phyloP scores from a whole-genome alignment of 2,888 invertebrate genomes.

The Aricia artaxerxes region DNA sequence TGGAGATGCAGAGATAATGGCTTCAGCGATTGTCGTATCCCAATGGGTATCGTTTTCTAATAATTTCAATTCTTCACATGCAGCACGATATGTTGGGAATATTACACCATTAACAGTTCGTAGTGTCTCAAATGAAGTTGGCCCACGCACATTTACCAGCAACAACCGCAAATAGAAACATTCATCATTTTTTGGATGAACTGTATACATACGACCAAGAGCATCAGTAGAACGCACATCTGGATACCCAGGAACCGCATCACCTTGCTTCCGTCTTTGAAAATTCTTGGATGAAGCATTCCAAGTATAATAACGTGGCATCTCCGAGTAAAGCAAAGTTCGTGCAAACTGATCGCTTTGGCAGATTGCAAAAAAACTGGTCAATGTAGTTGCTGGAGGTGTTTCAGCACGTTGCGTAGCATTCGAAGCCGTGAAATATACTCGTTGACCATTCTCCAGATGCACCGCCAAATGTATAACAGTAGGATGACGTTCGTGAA shows the following conservation, averaged over 20 bases:
- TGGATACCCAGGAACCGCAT: conserved; percentile 37
- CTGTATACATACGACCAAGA: conserved; percentile 39
- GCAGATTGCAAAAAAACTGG: conserved; percentile 39
- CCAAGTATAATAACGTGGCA: conserved; percentile 41
- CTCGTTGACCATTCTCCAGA: conserved; percentile 40
- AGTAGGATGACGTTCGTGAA: conserved; percentile 48
- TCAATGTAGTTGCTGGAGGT: conserved; percentile 44
- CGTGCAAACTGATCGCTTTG: conserved; percentile 39
- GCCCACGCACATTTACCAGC: conserved; percentile 42
- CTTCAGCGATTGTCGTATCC: conserved; percentile 45
- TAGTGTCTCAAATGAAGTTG: conserved; percentile 42
- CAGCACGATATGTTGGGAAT: conserved; percentile 44
- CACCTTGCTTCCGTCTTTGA: conserved; percentile 36
- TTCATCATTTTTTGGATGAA: conserved; percentile 43
- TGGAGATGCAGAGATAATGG: conserved; percentile 44
- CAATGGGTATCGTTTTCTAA: conserved; percentile 45
- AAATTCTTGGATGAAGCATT: conserved; percentile 38
- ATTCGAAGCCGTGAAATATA: conserved; percentile 36
- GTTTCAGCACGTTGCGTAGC: conserved; percentile 36
- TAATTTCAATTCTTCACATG: conserved; percentile 46
- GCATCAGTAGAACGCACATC: conserved; percentile 31
- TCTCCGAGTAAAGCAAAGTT: conserved; percentile 41
- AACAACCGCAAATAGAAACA: conserved; percentile 41
- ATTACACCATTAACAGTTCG: conserved; percentile 45
- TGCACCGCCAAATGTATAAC: conserved; percentile 45